Percentiles rank a stretch among this genome's conserved stretches.
These are phyloP conservation scores for Upupa epops DNA, from an alignment of 2,113 vertebrate genomes.

Conservation along the genomic window DNA sequence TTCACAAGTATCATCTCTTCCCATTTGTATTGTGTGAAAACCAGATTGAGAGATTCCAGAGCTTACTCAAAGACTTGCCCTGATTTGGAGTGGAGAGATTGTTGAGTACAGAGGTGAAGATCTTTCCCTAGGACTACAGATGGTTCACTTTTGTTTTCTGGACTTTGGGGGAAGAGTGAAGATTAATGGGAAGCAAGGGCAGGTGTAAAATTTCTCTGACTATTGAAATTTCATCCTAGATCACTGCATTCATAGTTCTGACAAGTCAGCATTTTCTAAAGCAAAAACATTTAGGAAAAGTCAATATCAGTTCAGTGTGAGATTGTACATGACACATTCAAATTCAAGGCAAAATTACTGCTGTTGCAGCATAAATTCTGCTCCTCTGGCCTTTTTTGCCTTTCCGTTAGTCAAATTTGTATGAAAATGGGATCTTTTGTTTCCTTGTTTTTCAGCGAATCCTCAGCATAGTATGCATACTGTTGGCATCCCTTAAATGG, in stretches of 20 bases:
- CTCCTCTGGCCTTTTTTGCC: background rate
- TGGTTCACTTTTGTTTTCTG: background rate
- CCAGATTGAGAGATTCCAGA: background rate
- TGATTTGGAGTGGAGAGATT: background rate
- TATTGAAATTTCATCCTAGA: background rate
- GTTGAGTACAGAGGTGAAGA: fast-evolving
- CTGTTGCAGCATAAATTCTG: background rate
- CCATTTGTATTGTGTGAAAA: background rate
- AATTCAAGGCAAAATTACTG: background rate
- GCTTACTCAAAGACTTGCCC: background rate
- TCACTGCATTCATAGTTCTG: background rate
- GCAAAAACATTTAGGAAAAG: background rate
- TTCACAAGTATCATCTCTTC: background rate
- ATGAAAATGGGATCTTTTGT: background rate
- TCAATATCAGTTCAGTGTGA: background rate
- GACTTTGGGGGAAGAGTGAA: background rate
- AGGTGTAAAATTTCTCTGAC: background rate
- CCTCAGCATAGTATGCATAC: background rate
- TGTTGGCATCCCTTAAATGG: background rate
- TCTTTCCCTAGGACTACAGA: background rate
- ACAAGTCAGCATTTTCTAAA: background rate
- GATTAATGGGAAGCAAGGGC: background rate
- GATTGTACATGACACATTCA: background rate
- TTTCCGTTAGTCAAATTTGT: background rate
- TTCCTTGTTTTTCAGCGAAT: background rate